These are phyloP conservation scores for Oryzias celebensis DNA, from an alignment of 2,113 vertebrate species.

Conservation along the genomic window DNA sequence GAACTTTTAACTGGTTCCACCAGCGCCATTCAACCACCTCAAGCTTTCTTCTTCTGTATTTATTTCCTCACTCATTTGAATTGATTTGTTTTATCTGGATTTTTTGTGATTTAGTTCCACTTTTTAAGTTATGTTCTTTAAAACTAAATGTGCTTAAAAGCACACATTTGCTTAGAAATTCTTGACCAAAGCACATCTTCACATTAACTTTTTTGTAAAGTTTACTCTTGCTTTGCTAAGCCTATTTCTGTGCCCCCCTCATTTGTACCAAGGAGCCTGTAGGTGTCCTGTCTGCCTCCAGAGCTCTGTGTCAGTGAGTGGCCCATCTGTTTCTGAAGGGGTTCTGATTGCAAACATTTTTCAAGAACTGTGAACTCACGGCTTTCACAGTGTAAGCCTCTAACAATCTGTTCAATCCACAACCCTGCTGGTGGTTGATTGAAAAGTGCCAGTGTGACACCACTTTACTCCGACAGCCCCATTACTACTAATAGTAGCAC, in stretches of 20 bases:
- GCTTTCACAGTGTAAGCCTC: constrained; percentile 43
- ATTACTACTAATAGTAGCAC: constrained; percentile 10
- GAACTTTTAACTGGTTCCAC: too few relatives aligned
- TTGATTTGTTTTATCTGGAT: too few relatives aligned
- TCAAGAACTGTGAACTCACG: constrained; percentile 53
- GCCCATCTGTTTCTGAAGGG: constrained; percentile 66
- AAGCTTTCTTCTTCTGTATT: too few relatives aligned
- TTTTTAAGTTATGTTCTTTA: too few relatives aligned
- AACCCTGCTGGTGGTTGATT: constrained; percentile 54
- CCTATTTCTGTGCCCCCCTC: not conserved
- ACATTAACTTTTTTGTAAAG: too few relatives aligned
- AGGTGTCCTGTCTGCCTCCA: constrained; percentile 41
- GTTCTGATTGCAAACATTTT: constrained; percentile 63
- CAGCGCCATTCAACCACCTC: too few relatives aligned
- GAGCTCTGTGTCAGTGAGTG: constrained; percentile 36
- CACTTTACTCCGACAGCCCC: constrained; percentile 46
- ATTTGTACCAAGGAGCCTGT: constrained; percentile 31
- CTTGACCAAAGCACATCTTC: too few relatives aligned
- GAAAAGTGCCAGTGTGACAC: constrained; percentile 36
- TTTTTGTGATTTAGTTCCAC: too few relatives aligned
- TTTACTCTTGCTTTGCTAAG: too few relatives aligned
- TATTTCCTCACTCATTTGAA: too few relatives aligned
- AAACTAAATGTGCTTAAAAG: too few relatives aligned
- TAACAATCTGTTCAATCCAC: constrained; percentile 64
- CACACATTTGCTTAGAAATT: too few relatives aligned